Evolutionary conservation across 1,140 invertebrate genomes (phyloP).

Genomic region (Cecropterus lyciades): DNA sequence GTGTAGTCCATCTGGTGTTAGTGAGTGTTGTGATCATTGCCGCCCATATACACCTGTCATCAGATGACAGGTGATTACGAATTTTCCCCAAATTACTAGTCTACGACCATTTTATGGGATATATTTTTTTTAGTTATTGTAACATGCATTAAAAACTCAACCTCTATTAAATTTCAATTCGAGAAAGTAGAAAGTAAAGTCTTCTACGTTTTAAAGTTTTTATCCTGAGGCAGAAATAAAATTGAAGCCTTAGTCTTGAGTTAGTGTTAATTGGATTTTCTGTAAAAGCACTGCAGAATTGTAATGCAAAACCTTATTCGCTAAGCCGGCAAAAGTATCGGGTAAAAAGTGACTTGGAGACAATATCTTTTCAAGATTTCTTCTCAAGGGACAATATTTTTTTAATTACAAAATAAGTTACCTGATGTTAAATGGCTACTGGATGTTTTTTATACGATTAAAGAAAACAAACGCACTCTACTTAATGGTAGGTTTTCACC

Average conservation of each 20-base stretch:
- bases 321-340: background rate
- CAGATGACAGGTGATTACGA: too few relatives aligned
- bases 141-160: background rate
- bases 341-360: background rate
- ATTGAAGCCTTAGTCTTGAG: constrained; percentile 16
- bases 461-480: too few relatives aligned
- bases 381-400: too few relatives aligned
- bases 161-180: constrained; percentile 6
- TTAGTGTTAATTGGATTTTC: constrained; percentile 29
- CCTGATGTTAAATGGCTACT: too few relatives aligned
- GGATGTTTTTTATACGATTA: too few relatives aligned
- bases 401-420: too few relatives aligned
- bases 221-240: constrained; percentile 11
- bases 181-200: constrained; percentile 1
- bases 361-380: background rate
- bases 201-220: constrained; percentile 22
- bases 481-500: too few relatives aligned
- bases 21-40: too few relatives aligned
- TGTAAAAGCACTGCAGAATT: constrained; percentile 20
- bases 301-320: constrained; percentile 12
- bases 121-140: background rate
- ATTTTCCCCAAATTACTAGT: too few relatives aligned
- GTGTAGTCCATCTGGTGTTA: too few relatives aligned
- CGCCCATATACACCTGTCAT: too few relatives aligned
- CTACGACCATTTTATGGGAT: too few relatives aligned